Evolutionary conservation across 2,797 vertebrate species (phyloP).

Genomic region (Micropoecilia bifurca): DNA sequence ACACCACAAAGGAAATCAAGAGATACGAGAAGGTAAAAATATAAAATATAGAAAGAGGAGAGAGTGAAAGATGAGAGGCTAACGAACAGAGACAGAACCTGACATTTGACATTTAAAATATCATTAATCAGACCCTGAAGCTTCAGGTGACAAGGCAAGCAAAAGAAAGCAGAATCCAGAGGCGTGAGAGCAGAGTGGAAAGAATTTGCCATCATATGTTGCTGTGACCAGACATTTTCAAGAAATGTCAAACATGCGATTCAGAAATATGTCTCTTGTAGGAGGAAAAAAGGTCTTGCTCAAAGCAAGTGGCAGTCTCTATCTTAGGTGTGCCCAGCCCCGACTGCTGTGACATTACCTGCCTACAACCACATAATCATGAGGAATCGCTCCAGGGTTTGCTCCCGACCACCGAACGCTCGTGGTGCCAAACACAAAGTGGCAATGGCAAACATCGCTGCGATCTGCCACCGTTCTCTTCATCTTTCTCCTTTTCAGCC

Average conservation of each 20-base stretch:
- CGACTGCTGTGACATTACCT: slow-evolving; percentile 80
- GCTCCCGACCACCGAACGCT: slow-evolving; percentile 53
- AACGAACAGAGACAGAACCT: slow-evolving; percentile 45
- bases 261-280: background rate
- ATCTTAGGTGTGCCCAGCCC: slow-evolving; percentile 55
- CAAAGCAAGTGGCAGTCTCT: slow-evolving; percentile 54
- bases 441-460: slow-evolving; percentile 66
- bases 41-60: slow-evolving; percentile 12
- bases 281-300: slow-evolving; percentile 20
- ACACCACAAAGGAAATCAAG: slow-evolving; percentile 23
- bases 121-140: slow-evolving; percentile 49
- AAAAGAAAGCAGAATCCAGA: slow-evolving; percentile 25
- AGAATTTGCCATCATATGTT: slow-evolving; percentile 15
- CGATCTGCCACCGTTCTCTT: slow-evolving; percentile 35
- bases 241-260: slow-evolving; percentile 9
- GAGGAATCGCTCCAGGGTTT: slow-evolving; percentile 76
- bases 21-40: slow-evolving; percentile 19
- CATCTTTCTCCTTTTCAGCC: slow-evolving; percentile 45
- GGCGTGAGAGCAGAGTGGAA: slow-evolving; percentile 15
- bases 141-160: background rate
- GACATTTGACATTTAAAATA: slow-evolving; percentile 59
- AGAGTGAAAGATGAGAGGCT: slow-evolving; percentile 27
- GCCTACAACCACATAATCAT: slow-evolving; percentile 80
- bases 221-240: slow-evolving; percentile 8
- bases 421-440: slow-evolving; percentile 71